Evolutionary conservation across 2,888 invertebrate species (phyloP), one percentile per base, ranked within the genome.

Genomic region (Biston betularia): DNA sequence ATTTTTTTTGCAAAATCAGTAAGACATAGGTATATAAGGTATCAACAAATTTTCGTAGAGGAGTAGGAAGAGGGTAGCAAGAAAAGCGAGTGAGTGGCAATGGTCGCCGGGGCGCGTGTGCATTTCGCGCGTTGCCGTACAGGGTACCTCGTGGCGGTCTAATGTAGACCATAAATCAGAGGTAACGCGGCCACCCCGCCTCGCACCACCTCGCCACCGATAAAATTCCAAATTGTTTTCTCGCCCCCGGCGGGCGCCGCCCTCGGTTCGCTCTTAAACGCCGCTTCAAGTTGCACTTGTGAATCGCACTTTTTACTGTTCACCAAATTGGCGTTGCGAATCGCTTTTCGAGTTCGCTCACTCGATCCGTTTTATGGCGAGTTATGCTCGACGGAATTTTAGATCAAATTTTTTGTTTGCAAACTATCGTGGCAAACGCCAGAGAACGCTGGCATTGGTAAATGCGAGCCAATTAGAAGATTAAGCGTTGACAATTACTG

Each of bases 391-490:
- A 58, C 56, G 56, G 46, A 74, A 77, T 77, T 83, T 89, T 73
- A 72, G 73, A 73, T 73, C 24, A 69, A 62, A 50, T 86, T 86
- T 61, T 89, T 88, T 80, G 76, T 77, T 74, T 77, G 76, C 74
- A 73, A 84, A 87, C 87, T 89, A 89, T 89, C 80, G 83, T 75
- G 73, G 77, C 77, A 79, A 79, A 74, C 81, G 81, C 79, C 79
- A 79, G 81, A 82, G 80, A 87, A 85, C 84, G 84, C 84, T 93
- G 93, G 92, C 93, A 90, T 87, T 93, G 93, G 91, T 86, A 93
- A 93, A 93, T 93, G 93, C 87, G 91, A 89, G 88, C 86, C 93
- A 93, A 93, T 93, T 93, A 93, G 93, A 93, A 93, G 93, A 93
- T 93, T 92, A 93, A 93, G 89, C 93, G 93, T 89, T 92, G 93